phyloP scores from a whole-genome alignment of 2,888 invertebrate species.

The Anarsia innoxiella region DNA sequence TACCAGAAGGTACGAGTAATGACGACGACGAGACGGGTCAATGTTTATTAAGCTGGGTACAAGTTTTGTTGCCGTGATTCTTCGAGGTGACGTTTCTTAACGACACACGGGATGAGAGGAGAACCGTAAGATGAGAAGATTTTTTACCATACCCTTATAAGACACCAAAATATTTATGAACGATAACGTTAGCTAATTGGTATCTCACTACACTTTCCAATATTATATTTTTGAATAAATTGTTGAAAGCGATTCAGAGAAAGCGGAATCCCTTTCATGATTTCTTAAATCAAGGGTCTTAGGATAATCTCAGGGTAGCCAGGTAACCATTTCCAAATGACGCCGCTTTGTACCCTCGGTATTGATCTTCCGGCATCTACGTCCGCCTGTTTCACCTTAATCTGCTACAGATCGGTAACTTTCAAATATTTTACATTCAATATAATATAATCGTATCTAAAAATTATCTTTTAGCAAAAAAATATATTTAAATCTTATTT shows the following conservation, averaged over 20 bases:
- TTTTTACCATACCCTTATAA: no score
- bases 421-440: no score
- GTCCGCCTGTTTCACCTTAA: constrained; percentile 1
- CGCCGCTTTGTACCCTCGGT: background rate
- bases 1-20: no score
- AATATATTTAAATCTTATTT: background rate
- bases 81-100: no score
- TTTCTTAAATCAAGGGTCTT: constrained; percentile 8
- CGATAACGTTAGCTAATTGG: no score
- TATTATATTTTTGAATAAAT: background rate
- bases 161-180: no score
- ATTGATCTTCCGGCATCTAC: background rate
- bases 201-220: no score
- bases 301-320: background rate
- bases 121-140: no score
- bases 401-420: background rate
- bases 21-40: no score
- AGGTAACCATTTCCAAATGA: background rate
- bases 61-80: no score
- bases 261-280: constrained; percentile 3
- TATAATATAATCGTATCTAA: background rate
- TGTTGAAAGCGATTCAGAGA: background rate
- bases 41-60: no score
- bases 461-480: background rate
- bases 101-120: no score